These are phyloP conservation scores for Hucho hucho DNA, from an alignment of 2,113 vertebrate species.

Conservation along the genomic window DNA sequence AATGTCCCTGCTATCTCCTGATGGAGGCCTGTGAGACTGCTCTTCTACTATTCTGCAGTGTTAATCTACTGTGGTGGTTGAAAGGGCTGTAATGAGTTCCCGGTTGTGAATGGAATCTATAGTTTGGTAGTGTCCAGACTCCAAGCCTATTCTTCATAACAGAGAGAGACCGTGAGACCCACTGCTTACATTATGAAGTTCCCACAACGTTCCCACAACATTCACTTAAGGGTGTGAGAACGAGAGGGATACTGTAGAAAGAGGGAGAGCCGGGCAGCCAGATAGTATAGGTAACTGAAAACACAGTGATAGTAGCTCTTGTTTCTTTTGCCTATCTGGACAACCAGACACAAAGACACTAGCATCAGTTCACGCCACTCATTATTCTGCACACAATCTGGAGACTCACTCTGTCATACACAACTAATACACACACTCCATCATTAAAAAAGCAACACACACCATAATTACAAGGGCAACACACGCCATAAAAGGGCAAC, in stretches of 20 bases:
- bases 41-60: no score
- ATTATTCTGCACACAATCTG: no score
- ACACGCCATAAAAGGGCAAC: no score
- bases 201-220: neutral
- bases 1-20: slow-evolving; percentile 66
- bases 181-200: neutral
- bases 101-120: slow-evolving; percentile 57
- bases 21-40: slow-evolving; percentile 43
- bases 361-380: no score
- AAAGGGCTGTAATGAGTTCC: neutral
- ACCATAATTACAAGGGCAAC: no score
- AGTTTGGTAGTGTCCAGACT: slow-evolving; percentile 48
- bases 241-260: neutral
- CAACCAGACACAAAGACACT: no score
- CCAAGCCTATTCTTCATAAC: slow-evolving; percentile 27
- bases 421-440: no score
- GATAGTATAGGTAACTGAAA: slow-evolving; percentile 9
- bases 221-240: neutral
- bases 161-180: neutral
- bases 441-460: no score
- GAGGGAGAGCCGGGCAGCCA: slow-evolving; percentile 19
- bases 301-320: no score
- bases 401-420: no score
- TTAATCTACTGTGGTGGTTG: no score
- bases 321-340: no score